Percentiles rank a stretch among this genome's conserved stretches.
Evolutionary conservation across 2,113 vertebrate species (phyloP).

Genomic region (Amphiprion ocellaris): DNA sequence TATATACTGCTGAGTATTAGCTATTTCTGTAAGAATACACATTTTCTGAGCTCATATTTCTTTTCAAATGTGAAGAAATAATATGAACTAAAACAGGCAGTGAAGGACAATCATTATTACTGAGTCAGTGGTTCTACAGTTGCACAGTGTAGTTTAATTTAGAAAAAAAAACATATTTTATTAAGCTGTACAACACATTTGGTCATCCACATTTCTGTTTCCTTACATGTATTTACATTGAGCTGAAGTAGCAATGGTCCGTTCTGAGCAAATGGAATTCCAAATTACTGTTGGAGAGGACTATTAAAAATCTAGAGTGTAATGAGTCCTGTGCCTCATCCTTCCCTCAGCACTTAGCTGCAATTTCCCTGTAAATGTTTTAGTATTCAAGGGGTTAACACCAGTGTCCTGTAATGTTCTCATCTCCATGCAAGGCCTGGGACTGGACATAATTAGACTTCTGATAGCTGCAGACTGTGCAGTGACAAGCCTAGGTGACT

Average conservation of each 20-base stretch:
- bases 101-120: neutral
- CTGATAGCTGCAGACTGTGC: conserved; percentile 27
- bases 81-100: no score
- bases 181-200: conserved; percentile 34
- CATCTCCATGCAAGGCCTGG: conserved; percentile 33
- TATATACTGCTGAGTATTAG: no score
- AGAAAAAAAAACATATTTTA: conserved; percentile 50
- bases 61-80: no score
- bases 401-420: conserved; percentile 38
- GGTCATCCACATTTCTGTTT: conserved; percentile 18
- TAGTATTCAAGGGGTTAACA: conserved; percentile 61
- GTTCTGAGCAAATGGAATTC: conserved; percentile 51
- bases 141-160: conserved; percentile 20
- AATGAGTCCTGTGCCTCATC: conserved; percentile 29
- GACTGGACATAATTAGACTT: conserved; percentile 57
- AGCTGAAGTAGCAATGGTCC: conserved; percentile 4
- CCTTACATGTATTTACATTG: conserved; percentile 38
- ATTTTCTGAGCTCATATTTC: no score
- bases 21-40: no score
- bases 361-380: conserved; percentile 59
- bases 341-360: conserved; percentile 48
- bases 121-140: conserved; percentile 42
- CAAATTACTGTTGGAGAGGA: conserved; percentile 55
- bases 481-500: conserved; percentile 16
- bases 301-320: conserved; percentile 48